Base-by-base conservation (phyloP, 2,113 vertebrate genomes). In the Notarius lentiginosus region DNA sequence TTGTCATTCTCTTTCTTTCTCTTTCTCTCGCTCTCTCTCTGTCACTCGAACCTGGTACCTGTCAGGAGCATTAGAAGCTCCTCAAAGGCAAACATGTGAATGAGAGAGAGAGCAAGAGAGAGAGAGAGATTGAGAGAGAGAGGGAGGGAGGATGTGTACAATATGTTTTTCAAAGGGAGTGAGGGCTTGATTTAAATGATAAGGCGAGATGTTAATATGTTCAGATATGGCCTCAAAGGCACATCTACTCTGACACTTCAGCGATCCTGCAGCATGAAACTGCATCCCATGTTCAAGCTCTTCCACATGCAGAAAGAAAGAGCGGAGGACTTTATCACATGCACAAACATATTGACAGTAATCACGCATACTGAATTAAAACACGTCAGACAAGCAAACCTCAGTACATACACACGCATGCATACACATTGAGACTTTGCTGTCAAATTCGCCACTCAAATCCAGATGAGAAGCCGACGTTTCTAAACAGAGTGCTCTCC, bases 211-310 rank as follows among this genome's bases (percentile, higher is more conserved):
- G 80, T 87, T 89, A 87, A 92, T 93, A 91, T 90, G 89, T 88
- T 86, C 51, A 82, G 88, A 93, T 89, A 88, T 65, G 87, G 87
- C 90, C 86, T 94, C 89, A 92, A 92, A 92, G 89, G 89, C 92
- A 90, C 87, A 91, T 87, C 88, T 88, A 86, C 79, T 88, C 86
- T 84, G 87, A 89, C 76, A 88, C 88, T 79, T 63, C 56, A 75
- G 30, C 83, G 77, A 82, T 82, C 79, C 53, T 60, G n/a, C 87
- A 83, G 41, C 84, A 65, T 83, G 72, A 88, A 88, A 89, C 58
- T 68, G 61, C 34, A 58, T 20, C 76, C 70, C 85, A 87, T 90
- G 77, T 27, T 89, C 82, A 86, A 61, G 58, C 20, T 55, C 51
- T 55, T 65, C 66, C n/a, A 79, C 76, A n/a, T 0, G 14, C n/a